Evolutionary conservation across 2,797 vertebrate species (phyloP).

Genomic region (Craterocephalus amniculus): DNA sequence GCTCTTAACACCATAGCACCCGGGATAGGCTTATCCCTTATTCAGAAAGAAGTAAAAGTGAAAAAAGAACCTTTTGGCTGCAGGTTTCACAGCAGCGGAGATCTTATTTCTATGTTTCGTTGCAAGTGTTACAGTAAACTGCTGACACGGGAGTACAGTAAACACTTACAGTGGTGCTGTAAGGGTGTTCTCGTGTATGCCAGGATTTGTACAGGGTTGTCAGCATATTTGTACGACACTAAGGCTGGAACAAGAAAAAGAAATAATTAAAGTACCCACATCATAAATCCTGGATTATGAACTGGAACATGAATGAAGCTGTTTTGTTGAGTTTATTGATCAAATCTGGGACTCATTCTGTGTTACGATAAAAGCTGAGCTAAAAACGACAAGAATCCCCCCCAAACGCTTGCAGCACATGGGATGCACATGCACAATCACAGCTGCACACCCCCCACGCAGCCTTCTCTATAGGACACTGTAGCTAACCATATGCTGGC

Average conservation of each 20-base stretch:
- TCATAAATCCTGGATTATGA: not conserved
- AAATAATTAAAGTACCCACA: not conserved
- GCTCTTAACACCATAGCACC: no score
- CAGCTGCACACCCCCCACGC: not conserved
- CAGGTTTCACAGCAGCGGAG: not conserved
- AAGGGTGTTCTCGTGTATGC: constrained; percentile 3
- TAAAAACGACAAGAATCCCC: not conserved
- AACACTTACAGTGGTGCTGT: not conserved
- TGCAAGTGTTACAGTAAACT: not conserved
- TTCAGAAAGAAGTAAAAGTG: not conserved
- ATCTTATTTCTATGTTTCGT: not conserved
- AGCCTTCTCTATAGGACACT: constrained; percentile 12
- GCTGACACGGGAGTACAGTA: not conserved
- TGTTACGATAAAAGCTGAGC: not conserved
- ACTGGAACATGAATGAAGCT: not conserved
- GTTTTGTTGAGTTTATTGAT: not conserved
- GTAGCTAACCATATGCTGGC: constrained; percentile 18
- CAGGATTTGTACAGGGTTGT: constrained; percentile 11
- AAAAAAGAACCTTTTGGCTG: not conserved
- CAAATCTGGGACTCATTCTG: not conserved
- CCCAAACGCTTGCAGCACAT: not conserved
- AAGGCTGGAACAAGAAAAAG: constrained; percentile 1
- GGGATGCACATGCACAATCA: not conserved
- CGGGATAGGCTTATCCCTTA: not conserved
- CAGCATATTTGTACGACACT: constrained; percentile 7